Evolutionary conservation across 1,140 invertebrate species (phyloP), one percentile per base, ranked within the genome.

Genomic region (Eueides isabella): DNA sequence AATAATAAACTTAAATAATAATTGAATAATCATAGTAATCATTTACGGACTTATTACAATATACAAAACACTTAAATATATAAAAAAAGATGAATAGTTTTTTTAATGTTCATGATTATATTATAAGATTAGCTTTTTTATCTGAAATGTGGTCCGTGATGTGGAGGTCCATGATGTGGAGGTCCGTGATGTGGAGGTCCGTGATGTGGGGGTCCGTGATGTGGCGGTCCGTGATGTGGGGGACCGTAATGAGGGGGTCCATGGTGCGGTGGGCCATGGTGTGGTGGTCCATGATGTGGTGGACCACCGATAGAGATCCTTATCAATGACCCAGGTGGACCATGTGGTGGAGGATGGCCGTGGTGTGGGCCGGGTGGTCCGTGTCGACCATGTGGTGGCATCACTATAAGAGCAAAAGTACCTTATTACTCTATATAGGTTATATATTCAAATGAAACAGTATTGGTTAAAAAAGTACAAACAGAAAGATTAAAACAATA

Each of bases 221-320:
- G 30, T 5, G n/a, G 48, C 6, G 67, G 67, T 1, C 67, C 30
- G 14, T n/a, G 41, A 14, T 14, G 30, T 0, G n/a, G 48, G 9
- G 67, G 67, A 1, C 48, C 48, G n/a, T 61, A 30, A 23, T 35
- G 67, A 5, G 29, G 66, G 16, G 66, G 44, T 12, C 48, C 48
- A n/a, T 61, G 30, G 31, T 35, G 67, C 1, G 44, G 67, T 55
- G 67, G 67, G 0, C 31, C 31, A 5, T 61, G 48, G 23, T 38
- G 67, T 11, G 44, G 67, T 55, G 67, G 67, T 12, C 48, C 48
- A n/a, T 61, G 44, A 23, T 35, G 67, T 9, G 44, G 67, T 55
- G 67, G 67, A 19, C 41, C 16, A 19, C 14, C 5, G 14, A 48
- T 48, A 48, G 41, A 48, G 6, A 48, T 48, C 7, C 2, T 48